Conservation (phyloP, 2,113 vertebrate genomes). For the Crotalus viridis region DNA sequence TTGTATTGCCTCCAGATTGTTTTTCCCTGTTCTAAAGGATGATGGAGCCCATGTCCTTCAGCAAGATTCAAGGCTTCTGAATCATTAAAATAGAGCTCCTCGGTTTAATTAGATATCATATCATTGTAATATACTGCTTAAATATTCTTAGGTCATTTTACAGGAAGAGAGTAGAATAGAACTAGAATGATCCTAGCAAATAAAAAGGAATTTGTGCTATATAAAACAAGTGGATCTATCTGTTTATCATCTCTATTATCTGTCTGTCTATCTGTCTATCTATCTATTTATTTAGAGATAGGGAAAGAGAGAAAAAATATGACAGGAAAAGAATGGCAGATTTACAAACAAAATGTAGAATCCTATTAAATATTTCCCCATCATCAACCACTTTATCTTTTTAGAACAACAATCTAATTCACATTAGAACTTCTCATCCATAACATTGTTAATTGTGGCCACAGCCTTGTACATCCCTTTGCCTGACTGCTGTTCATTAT, state of each 20-base stretch:
- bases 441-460: slow-evolving; percentile 5
- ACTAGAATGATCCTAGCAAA: not conserved
- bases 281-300: not conserved
- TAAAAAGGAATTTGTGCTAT: not conserved
- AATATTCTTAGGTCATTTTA: not conserved
- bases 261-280: not conserved
- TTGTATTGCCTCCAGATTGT: not conserved
- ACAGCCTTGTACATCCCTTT: not conserved
- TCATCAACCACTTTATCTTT: not conserved
- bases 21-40: not conserved
- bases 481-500: not conserved
- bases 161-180: not conserved
- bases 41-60: not conserved
- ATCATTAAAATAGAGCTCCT: not conserved
- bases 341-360: not conserved
- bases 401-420: slow-evolving; percentile 23
- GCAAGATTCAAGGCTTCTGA: not conserved
- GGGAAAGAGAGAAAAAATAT: not conserved
- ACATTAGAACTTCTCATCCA: not conserved
- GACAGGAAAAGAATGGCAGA: not conserved
- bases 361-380: not conserved
- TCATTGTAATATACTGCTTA: not conserved
- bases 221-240: not conserved
- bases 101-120: not conserved
- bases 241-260: too few species aligned